Conservation (phyloP, 2,888 invertebrate species). For the Synergus japonicus region DNA sequence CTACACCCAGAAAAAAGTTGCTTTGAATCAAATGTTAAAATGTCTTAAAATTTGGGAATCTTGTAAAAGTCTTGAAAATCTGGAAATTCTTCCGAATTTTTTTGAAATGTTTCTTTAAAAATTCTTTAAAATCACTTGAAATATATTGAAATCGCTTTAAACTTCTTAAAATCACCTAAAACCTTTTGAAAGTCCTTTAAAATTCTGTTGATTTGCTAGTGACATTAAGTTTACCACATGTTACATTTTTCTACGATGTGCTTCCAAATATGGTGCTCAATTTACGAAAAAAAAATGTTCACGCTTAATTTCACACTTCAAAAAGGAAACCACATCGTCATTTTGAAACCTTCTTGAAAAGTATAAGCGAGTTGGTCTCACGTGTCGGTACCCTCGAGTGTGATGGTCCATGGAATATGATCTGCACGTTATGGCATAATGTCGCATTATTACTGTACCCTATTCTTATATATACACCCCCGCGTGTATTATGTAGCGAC, state of each 20-base stretch:
- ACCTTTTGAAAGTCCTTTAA: too few relatives aligned
- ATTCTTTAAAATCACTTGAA: too few relatives aligned
- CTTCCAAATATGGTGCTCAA: not conserved
- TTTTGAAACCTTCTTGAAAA: not conserved
- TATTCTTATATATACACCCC: conserved; percentile 61
- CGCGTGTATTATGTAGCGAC: conserved; percentile 61
- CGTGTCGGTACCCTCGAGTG: conserved; percentile 15
- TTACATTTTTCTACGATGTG: not conserved
- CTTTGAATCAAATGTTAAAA: too few relatives aligned
- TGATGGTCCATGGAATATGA: conserved; percentile 59
- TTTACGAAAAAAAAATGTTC: not conserved
- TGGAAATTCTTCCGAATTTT: too few relatives aligned
- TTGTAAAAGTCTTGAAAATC: too few relatives aligned
- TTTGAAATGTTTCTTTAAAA: too few relatives aligned
- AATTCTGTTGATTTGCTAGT: too few relatives aligned
- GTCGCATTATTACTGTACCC: conserved; percentile 68
- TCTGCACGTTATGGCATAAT: conserved; percentile 67
- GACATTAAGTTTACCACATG: not conserved
- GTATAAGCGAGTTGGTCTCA: not conserved
- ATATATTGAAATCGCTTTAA: too few relatives aligned
- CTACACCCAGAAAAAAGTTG: too few relatives aligned
- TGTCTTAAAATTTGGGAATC: too few relatives aligned
- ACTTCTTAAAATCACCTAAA: too few relatives aligned
- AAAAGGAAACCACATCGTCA: not conserved
- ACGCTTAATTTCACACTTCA: conserved; percentile 3